A percentile compares a stretch with the other conserved stretches of the same genome.
Conservation (phyloP, 2,888 invertebrate genomes). For the Bombyx huttoni region DNA sequence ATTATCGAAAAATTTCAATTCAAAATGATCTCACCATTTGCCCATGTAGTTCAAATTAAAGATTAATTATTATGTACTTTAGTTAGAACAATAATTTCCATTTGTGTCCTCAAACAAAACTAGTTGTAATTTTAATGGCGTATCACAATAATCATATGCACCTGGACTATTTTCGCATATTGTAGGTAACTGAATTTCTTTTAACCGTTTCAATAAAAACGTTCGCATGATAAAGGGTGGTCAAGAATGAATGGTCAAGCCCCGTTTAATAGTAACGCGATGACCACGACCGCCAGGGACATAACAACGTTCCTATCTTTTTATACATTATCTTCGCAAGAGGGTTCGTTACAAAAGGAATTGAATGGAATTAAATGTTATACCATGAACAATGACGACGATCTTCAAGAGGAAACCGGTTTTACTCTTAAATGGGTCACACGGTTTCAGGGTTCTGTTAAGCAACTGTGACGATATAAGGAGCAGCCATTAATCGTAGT, state of each 20-base stretch:
- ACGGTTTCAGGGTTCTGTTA: conserved; percentile 63
- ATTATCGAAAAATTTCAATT: conserved; percentile 62
- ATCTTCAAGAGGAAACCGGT: conserved; percentile 69
- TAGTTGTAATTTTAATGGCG: too few species aligned
- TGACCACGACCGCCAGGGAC: conserved; percentile 45
- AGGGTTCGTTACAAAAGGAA: conserved; percentile 60
- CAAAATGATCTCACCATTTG: conserved; percentile 63
- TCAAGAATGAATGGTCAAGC: conserved; percentile 59
- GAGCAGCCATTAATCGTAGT: conserved; percentile 2
- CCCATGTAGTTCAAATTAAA: conserved; percentile 39
- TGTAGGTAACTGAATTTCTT: conserved; percentile 32
- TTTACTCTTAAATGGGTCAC: conserved; percentile 68
- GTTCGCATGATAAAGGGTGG: conserved; percentile 50
- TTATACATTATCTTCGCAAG: conserved; percentile 58
- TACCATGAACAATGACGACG: conserved; percentile 57
- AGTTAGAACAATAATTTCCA: background rate
- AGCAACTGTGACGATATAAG: conserved; percentile 24
- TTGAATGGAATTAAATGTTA: conserved; percentile 64
- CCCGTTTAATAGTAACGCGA: conserved; percentile 46
- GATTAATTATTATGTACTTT: background rate
- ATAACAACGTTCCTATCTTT: conserved; percentile 58
- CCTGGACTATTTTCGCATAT: conserved; percentile 33
- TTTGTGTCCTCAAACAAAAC: too few species aligned
- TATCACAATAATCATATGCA: conserved; percentile 20
- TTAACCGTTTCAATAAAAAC: conserved; percentile 37